Base-by-base conservation (phyloP, 2,113 vertebrate genomes). In the Macaca nemestrina region DNA sequence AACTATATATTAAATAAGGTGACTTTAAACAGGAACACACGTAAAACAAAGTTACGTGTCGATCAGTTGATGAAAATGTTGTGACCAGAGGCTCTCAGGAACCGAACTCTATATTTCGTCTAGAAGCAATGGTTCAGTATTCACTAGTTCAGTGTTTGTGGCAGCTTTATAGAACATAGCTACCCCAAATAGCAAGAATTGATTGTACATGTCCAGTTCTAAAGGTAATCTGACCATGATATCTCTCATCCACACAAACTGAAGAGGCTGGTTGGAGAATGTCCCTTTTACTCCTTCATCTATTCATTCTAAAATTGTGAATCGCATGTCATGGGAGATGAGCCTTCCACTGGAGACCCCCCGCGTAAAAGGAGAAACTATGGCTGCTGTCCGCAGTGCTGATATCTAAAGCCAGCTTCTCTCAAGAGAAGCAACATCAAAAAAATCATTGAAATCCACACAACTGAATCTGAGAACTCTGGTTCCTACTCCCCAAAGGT, bases 371-470 rank as follows among this genome's bases (percentile, higher is more conserved):
- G 17, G 18, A 75, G 73, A 89, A 45, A n/a, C 27, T 22, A 10
- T 67, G 40, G 27, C 50, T 76, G 95, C 98, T 98, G 97, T 98
- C 98, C 96, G 0, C 14, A 95, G 97, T 98, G 89, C 98, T 98
- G 97, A 97, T 40, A 2, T 13, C 18, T 12, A n/a, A 76, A 89
- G 10, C 30, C 35, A 27, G 52, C 20, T 59, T 93, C 18, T 75
- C 43, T 43, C 11, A 30, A 75, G 20, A 87, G 40, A 92, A 57
- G 50, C 48, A 23, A 25, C 52, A n/a, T 25, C 11, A 8, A 43
- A 86, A 86, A 92, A 86, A 86, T 85, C 40, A 57, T 30, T 27
- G 75, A 83, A 93, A 78, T 23, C 50, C 22, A 67, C 32, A 16
- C 25, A 32, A 59, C 13, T 64, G 67, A 90, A 88, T 50, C 17